A percentile compares a stretch with the other conserved stretches of the same genome.
Conservation (phyloP, 2,113 vertebrate species). For the Catharus bicknelli region DNA sequence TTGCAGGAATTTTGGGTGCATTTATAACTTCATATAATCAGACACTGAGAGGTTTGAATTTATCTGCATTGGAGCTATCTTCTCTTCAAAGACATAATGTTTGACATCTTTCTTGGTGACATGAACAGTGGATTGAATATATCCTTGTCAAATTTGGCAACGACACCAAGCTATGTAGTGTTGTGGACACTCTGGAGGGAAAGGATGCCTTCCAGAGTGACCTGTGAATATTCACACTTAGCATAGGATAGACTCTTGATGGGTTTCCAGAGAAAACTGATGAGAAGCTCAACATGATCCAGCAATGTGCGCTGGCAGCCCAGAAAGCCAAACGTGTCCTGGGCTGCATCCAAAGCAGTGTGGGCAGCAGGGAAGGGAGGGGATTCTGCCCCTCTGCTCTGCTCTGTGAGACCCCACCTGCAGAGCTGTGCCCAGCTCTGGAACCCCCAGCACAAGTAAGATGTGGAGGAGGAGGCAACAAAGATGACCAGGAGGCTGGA, state of each 20-base stretch:
- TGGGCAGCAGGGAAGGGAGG: rapidly evolving
- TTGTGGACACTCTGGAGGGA: too few species aligned
- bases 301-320: neutral
- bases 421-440: rapidly evolving
- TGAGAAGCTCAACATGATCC: neutral
- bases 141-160: rapidly evolving
- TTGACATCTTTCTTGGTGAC: neutral
- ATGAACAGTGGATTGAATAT: neutral
- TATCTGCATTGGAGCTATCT: neutral
- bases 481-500: neutral
- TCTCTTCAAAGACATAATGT: neutral
- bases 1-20: neutral
- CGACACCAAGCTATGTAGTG: too few species aligned
- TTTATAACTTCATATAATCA: neutral
- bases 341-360: rapidly evolving
- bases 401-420: too few species aligned
- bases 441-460: neutral
- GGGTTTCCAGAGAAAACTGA: neutral
- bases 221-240: neutral
- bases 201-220: neutral
- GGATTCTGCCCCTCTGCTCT: neutral
- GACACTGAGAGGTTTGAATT: neutral
- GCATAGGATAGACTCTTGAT: neutral
- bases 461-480: neutral
- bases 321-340: rapidly evolving